These are phyloP conservation scores for Sminthurides bifidus DNA, from an alignment of 1,140 invertebrate species.

Conservation along the genomic window DNA sequence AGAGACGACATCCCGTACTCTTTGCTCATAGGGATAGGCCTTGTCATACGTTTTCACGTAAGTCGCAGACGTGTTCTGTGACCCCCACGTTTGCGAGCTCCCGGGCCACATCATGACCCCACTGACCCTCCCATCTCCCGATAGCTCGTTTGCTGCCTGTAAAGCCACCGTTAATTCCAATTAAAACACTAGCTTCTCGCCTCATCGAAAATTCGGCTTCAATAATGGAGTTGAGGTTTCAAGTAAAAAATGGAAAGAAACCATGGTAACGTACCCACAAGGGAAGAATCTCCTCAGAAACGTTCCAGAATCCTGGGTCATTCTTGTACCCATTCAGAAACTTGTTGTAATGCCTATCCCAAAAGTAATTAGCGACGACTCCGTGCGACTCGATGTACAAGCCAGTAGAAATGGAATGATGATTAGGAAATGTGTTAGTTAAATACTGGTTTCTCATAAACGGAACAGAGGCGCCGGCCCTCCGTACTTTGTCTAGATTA, in stretches of 20 bases:
- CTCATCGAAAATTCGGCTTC: conserved; percentile 49
- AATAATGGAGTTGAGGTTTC: neutral
- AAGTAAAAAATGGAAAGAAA: neutral
- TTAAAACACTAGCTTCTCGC: conserved; percentile 34
- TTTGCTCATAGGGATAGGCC: conserved; percentile 40
- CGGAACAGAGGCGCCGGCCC: conserved; percentile 46
- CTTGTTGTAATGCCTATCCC: conserved; percentile 41
- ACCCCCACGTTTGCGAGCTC: conserved; percentile 51
- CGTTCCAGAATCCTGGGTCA: conserved; percentile 41
- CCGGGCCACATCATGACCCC: conserved; percentile 45
- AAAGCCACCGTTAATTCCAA: too few species aligned
- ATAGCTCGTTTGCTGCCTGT: conserved; percentile 45
- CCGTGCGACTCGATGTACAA: conserved; percentile 50
- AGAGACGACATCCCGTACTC: conserved; percentile 49
- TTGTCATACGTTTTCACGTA: conserved; percentile 37
- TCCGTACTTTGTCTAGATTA: conserved; percentile 43
- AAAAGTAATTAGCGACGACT: conserved; percentile 54
- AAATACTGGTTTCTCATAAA: conserved; percentile 50
- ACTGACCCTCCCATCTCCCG: conserved; percentile 40
- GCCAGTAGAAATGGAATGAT: conserved; percentile 64
- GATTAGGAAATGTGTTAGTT: conserved; percentile 68
- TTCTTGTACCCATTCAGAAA: conserved; percentile 32
- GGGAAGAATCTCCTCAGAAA: conserved; percentile 41
- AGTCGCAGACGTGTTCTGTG: conserved; percentile 28
- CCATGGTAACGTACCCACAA: conserved; percentile 41